Evolutionary conservation across 2,113 vertebrate genomes (phyloP).

Genomic region (Athene cunicularia): DNA sequence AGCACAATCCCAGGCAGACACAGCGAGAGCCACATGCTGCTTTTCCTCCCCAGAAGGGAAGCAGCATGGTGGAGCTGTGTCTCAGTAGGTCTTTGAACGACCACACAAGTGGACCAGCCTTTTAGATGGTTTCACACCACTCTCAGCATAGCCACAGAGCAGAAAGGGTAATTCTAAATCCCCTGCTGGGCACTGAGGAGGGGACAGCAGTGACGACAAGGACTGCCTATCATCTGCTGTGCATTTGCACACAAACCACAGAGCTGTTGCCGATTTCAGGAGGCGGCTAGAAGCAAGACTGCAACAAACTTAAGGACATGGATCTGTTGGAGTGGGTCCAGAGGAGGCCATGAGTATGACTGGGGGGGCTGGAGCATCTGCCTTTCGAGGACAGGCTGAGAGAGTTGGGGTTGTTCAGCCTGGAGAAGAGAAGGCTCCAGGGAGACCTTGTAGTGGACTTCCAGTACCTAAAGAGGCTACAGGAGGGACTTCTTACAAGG

Average conservation of each 20-base stretch:
- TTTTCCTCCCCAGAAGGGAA: background rate
- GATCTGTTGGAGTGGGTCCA: too few species aligned
- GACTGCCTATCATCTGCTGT: too few species aligned
- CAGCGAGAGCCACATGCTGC: rapidly evolving
- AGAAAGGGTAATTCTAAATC: background rate
- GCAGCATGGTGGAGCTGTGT: background rate
- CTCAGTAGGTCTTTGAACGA: background rate
- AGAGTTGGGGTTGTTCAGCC: too few species aligned
- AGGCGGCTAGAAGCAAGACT: background rate
- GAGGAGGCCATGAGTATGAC: too few species aligned
- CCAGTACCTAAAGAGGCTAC: too few species aligned
- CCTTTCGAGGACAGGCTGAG: too few species aligned
- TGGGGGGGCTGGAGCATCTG: too few species aligned
- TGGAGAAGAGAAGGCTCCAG: too few species aligned
- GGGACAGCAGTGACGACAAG: background rate
- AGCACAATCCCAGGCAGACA: background rate
- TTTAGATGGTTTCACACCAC: background rate
- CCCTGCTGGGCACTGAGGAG: background rate
- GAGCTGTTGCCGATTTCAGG: background rate
- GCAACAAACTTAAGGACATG: background rate
- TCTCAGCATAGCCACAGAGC: background rate
- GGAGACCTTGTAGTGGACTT: too few species aligned
- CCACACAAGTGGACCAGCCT: background rate
- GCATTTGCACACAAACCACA: background rate
- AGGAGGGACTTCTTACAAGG: too few species aligned